Base-by-base conservation (phyloP, 92 coral and sea anemone species). In the Epizoanthus stellaris region DNA sequence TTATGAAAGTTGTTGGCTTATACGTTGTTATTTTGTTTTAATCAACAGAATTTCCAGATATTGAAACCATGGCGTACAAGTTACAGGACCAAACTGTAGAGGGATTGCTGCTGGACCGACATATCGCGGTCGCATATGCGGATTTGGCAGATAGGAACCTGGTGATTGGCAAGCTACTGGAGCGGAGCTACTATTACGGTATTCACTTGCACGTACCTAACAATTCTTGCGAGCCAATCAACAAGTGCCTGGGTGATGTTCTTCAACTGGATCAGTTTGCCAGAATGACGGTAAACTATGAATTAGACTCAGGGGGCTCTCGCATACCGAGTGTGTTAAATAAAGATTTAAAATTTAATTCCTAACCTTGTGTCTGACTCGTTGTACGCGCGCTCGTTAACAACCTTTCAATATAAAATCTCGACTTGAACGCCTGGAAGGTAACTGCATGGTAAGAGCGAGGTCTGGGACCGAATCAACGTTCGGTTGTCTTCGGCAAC, bases 71-170 rank as follows among this genome's bases (percentile, higher is more conserved):
- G 94, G 47, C 69, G n/a, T 57, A 52, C 17, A 23, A 80, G 5
- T 39, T 66, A 64, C 30, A 85, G 43, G 73, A 81, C 34, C 70
- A 82, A 52, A 10, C 59, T 6, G 91, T 96, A 4, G 91, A 89
- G 14, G 99, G 98, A 0, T 67, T 96, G 17, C 67, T 96, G 53
- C 63, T 96, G 23, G 98, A 96, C 63, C 87, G 87, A 56, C 98
- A 96, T 77, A 86, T 85, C n/a, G 95, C 94, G 6, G 96, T 90
- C 65, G 90, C 95, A 10, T 45, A 80, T 62, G 14, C 74, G 5
- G 69, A 86, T 38, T 61, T 59, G 15, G 80, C 85, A 1, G 67
- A 70, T 49, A 70, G 63, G 4, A 73, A 85, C 20, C 71, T 94
- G 45, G 98, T 92, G 43, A 87, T 96, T 3, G 99, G 98, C 4